Conservation (phyloP, 35 echinoderm and acorn worm genomes). For the Lytechinus pictus region DNA sequence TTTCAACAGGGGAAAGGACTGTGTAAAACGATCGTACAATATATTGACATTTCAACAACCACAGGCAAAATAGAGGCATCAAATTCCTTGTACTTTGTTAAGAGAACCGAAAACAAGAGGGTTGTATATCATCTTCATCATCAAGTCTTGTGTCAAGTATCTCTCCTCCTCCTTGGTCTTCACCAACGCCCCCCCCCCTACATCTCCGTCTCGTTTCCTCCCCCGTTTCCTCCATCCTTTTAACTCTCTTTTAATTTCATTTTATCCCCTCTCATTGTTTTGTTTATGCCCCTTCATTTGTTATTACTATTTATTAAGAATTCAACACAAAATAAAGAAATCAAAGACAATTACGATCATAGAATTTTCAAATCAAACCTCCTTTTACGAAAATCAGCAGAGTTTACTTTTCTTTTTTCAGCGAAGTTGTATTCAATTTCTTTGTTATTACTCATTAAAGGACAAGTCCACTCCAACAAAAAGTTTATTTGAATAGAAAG, state of each 20-base stretch:
- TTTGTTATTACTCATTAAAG: too few relatives aligned
- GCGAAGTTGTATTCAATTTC: too few relatives aligned
- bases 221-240: not conserved
- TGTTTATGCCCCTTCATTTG: too few relatives aligned
- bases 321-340: too few relatives aligned
- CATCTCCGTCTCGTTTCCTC: not conserved
- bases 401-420: too few relatives aligned
- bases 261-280: too few relatives aligned
- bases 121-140: not conserved
- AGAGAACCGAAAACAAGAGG: not conserved
- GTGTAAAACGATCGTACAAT: not conserved
- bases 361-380: too few relatives aligned
- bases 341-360: too few relatives aligned
- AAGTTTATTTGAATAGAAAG: too few relatives aligned
- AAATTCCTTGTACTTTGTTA: not conserved
- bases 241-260: not conserved
- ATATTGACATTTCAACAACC: not conserved
- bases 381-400: too few relatives aligned
- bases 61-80: not conserved
- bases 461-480: too few relatives aligned
- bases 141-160: not conserved
- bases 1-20: not conserved
- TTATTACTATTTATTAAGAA: too few relatives aligned
- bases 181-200: not conserved
- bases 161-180: not conserved